Evolutionary conservation across 2,113 vertebrate species (phyloP).

Genomic region (Pygoscelis adeliae): DNA sequence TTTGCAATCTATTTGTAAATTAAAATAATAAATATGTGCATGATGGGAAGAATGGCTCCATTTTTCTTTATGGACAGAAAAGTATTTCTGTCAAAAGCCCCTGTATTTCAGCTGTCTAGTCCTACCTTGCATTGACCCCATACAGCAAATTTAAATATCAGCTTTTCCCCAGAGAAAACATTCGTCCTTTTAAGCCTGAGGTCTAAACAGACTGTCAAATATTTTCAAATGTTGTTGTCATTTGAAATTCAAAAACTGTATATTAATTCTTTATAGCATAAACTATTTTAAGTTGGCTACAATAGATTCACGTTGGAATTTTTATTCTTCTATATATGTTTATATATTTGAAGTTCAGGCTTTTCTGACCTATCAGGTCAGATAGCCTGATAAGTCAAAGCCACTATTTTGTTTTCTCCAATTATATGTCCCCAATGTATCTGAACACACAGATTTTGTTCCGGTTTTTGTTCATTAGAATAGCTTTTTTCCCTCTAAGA

Average conservation of each 20-base stretch:
- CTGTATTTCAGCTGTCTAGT: not conserved
- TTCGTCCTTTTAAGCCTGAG: not conserved
- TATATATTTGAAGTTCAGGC: not conserved
- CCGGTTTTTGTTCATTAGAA: not conserved
- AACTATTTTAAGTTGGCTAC: not conserved
- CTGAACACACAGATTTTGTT: not conserved
- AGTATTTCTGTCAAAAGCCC: not conserved
- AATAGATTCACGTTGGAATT: not conserved
- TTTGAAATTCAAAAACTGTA: not conserved
- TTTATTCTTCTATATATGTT: not conserved
- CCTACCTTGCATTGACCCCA: not conserved
- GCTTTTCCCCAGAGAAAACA: not conserved
- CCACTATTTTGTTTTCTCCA: not conserved
- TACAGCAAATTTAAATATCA: not conserved
- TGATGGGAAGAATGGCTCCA: not conserved
- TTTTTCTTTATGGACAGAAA: not conserved
- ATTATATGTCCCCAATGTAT: not conserved
- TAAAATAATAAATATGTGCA: not conserved
- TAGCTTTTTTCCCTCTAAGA: not conserved
- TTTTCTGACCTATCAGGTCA: not conserved
- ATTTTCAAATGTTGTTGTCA: not conserved
- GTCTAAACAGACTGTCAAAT: not conserved
- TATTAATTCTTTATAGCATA: not conserved
- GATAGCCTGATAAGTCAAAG: not conserved
- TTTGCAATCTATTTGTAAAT: not conserved